Percentiles rank a stretch among this genome's conserved stretches.
Conservation (phyloP, 2,888 invertebrate species). For the Apotomis turbidana region DNA sequence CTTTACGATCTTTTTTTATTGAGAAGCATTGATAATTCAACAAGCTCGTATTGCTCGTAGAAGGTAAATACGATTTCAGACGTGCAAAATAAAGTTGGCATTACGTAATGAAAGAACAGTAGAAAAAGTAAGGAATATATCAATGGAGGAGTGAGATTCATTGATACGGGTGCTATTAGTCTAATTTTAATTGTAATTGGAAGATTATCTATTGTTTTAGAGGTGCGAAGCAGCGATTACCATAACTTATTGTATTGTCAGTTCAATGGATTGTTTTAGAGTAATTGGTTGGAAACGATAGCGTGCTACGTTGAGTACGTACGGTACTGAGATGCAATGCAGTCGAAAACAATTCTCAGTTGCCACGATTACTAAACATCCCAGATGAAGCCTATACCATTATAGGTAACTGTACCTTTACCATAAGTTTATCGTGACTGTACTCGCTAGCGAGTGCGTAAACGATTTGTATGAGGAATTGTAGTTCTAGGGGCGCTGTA, state of each 20-base stretch:
- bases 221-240: constrained; percentile 30
- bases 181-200: constrained; percentile 32
- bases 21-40: background rate
- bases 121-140: constrained; percentile 4
- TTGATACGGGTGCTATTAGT: constrained; percentile 29
- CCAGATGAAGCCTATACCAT: too few relatives aligned
- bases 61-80: background rate
- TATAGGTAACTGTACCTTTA: too few relatives aligned
- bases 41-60: background rate
- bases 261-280: constrained; percentile 13
- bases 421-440: too few relatives aligned
- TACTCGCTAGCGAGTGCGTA: too few relatives aligned
- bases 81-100: background rate
- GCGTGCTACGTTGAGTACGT: background rate
- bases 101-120: background rate
- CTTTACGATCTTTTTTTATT: constrained; percentile 6
- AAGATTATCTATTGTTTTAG: constrained; percentile 16
- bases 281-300: constrained; percentile 28
- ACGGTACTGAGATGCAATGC: too few relatives aligned
- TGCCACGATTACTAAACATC: too few relatives aligned
- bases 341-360: too few relatives aligned
- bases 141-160: constrained; percentile 11
- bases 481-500: too few relatives aligned
- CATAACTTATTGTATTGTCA: constrained; percentile 27
- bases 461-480: too few relatives aligned